Base-by-base conservation (phyloP, 2,113 vertebrate species). In the Nannobrachium achirus region DNA sequence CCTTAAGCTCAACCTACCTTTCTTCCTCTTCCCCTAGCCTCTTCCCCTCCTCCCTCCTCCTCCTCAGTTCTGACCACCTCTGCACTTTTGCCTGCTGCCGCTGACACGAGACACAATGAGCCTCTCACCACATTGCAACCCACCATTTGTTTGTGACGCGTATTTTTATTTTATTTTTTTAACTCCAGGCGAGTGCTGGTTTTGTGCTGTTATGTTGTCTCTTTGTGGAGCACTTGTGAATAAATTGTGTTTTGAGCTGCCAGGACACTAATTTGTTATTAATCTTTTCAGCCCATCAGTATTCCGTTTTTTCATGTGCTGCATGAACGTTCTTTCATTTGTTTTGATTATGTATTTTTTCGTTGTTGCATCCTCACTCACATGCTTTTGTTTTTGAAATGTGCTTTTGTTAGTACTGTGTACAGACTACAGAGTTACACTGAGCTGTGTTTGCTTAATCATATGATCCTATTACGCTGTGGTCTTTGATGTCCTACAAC, bases 261-360 rank as follows among this genome's bases (percentile, higher is more conserved):
- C 1, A 15, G 5, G n/a, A 16, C 49, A 16, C 49, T 15, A 51
- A 16, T 8, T 7, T 8, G 16, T n/a, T 66, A 61, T 56, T 66
- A 15, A 15, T 58, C 1, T 42, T 15, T 45, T 25, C 9, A 10
- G 19, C 20, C 38, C n/a, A 10, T 41, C 33, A 10, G 10, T 16
- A 13, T 72, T 73, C 56, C 4, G 49, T 61, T 14, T 74, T 69
- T 15, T 68, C 56, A 49, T 75, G 56, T 59, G 25, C 71, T 63
- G 81, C 75, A 78, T 81, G 80, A 4, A 71, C 39, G 15, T 72
- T 16, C 4, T 68, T 60, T 48, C 53, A 9, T 74, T 69, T 73
- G 18, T 20, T 75, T 69, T 62, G 6, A 55, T 33, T 39, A 25
- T 10, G 9, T 56, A 10, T 58, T 61, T 57, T 48, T 16, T 48